A percentile compares a stretch with the other conserved stretches of the same genome.
Evolutionary conservation across 2,888 invertebrate species (phyloP).

Genomic region (Catocala sponsa): DNA sequence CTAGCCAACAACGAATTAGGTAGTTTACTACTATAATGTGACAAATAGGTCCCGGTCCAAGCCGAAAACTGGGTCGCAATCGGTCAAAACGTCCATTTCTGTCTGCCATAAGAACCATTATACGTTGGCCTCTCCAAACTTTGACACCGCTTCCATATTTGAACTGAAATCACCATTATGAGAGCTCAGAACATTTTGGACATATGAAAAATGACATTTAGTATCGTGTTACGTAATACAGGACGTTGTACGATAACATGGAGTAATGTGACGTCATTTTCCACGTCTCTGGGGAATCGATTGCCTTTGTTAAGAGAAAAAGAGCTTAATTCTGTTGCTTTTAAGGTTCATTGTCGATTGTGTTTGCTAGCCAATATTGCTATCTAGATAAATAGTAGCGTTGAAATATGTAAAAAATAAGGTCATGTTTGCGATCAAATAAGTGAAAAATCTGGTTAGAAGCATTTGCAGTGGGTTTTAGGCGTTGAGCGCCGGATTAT

Average conservation of each 20-base stretch:
- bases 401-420: slow-evolving; percentile 47
- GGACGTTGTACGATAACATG: slow-evolving; percentile 50
- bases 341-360: slow-evolving; percentile 35
- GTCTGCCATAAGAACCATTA: slow-evolving; percentile 36
- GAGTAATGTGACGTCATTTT: slow-evolving; percentile 55
- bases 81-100: slow-evolving; percentile 57
- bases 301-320: slow-evolving; percentile 22
- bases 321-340: slow-evolving; percentile 15
- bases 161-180: slow-evolving; percentile 8
- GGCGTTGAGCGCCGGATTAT: slow-evolving; percentile 56
- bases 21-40: slow-evolving; percentile 46
- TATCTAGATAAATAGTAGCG: slow-evolving; percentile 39
- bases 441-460: slow-evolving; percentile 52
- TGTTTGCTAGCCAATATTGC: slow-evolving; percentile 35
- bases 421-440: slow-evolving; percentile 48
- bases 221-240: slow-evolving; percentile 50
- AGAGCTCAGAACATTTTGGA: slow-evolving; percentile 37
- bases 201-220: slow-evolving; percentile 45
- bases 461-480: slow-evolving; percentile 41
- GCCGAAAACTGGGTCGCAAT: slow-evolving; percentile 55
- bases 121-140: slow-evolving; percentile 28
- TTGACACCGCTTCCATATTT: background rate
- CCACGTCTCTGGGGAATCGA: slow-evolving; percentile 40
- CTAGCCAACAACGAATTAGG: slow-evolving; percentile 32
- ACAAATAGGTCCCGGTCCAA: slow-evolving; percentile 49